Percentiles rank a stretch among this genome's conserved stretches.
Conservation (phyloP, 2,113 vertebrate genomes). For the Xenopus borealis region DNA sequence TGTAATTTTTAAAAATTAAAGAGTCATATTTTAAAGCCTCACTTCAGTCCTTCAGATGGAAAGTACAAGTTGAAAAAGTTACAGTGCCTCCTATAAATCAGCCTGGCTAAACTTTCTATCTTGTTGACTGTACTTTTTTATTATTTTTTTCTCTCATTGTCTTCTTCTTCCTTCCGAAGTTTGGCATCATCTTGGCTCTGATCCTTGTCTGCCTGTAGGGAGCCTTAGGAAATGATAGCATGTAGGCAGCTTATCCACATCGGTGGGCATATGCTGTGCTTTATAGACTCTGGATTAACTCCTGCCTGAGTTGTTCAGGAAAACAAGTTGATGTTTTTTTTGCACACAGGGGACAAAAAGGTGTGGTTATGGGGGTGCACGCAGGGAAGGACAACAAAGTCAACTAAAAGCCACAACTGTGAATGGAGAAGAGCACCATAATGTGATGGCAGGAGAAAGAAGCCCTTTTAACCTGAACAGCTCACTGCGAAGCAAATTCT, state of each 20-base stretch:
- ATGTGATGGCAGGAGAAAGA: conserved; percentile 7
- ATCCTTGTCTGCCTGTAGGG: conserved; percentile 36
- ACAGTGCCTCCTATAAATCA: conserved; percentile 68
- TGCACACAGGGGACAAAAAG: conserved; percentile 37
- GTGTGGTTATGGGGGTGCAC: conserved; percentile 43
- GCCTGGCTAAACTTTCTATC: conserved; percentile 55
- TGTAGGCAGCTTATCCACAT: conserved; percentile 19
- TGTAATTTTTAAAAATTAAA: conserved; percentile 79
- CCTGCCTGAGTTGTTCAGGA: conserved; percentile 43
- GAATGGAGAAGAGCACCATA: conserved; percentile 23
- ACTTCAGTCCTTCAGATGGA: conserved; percentile 62
- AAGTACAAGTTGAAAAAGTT: conserved; percentile 68
- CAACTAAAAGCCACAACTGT: conserved; percentile 43
- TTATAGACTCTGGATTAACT: conserved; percentile 39
- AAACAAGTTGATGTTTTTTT: conserved; percentile 44
- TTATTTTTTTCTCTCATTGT: conserved; percentile 20
- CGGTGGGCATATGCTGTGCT: conserved; percentile 9
- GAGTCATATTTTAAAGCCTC: conserved; percentile 70
- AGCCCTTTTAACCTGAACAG: conserved; percentile 30
- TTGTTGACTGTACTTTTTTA: conserved; percentile 59
- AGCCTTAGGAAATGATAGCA: conserved; percentile 46
- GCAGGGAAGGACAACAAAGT: conserved; percentile 30
- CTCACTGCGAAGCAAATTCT: conserved; percentile 41
- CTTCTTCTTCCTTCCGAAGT: conserved; percentile 44
- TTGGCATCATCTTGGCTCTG: conserved; percentile 48